Evolutionary conservation across 2,797 vertebrate genomes (phyloP), one percentile per base, ranked within the genome.

Genomic region (Tokudaia muenninki): DNA sequence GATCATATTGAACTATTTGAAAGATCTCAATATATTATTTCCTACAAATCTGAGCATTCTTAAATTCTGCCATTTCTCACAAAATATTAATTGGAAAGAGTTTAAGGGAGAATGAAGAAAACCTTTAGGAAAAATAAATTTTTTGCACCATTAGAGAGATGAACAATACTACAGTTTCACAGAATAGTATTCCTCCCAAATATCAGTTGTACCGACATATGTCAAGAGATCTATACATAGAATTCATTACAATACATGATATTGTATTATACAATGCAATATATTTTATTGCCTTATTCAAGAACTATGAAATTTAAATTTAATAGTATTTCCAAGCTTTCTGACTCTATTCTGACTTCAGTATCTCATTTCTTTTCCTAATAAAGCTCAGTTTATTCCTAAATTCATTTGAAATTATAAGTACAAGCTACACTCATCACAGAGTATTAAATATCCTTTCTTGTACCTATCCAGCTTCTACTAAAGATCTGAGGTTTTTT

Each of bases 351-450:
- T 94, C 8, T 84, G 4, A 79, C 21, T 52, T 90, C n/a, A 75
- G 24, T 17, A 74, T 41, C 57, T 91, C 72, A 78, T 29, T 82
- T 77, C 29, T 41, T 82, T 86, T 47, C 26, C 72, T 82, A 74
- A 14, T n/a, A 87, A 77, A 84, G 84, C 24, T 80, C 63, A 11
- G 55, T 78, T 94, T 77, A 96, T 74, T 94, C 72, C 37, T 87
- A 95, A 50, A 10, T 72, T 92, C 52, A 84, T 97, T 95, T 59
- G 21, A 75, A 57, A 57, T 90, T 90, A 47, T 96, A 57, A 2
- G 75, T 83, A 74, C 17, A 97, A 52, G 44, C 21, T 92, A 74
- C 16, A 88, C 41, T 57, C 24, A 82, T 79, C 59, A 86, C 21
- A 93, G 22, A 55, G 26, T 92, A 44, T 94, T 65, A 87, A 22